Percentiles rank a stretch among this genome's conserved stretches.
Evolutionary conservation across 2,797 vertebrate species (phyloP).

Genomic region (Somateria mollissima): DNA sequence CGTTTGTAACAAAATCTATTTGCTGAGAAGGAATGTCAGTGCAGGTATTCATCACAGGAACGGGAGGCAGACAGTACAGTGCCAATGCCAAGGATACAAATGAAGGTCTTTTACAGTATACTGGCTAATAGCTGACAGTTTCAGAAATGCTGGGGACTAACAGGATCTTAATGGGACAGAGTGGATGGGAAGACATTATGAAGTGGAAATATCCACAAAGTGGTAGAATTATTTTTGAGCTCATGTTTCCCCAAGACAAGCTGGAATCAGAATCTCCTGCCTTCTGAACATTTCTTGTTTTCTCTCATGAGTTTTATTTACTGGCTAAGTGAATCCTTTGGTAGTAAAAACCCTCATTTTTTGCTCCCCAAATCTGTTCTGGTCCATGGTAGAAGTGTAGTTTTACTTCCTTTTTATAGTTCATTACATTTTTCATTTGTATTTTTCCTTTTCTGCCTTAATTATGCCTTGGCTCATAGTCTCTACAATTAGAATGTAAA

Average conservation of each 20-base stretch:
- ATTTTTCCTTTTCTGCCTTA: background rate
- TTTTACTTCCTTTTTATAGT: background rate
- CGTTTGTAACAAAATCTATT: slow-evolving; percentile 59
- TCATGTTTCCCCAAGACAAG: background rate
- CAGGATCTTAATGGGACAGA: background rate
- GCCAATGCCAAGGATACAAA: slow-evolving; percentile 33
- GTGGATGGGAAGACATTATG: background rate
- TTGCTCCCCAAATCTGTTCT: background rate
- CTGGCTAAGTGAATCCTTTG: background rate
- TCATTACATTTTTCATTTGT: background rate
- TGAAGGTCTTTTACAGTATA: slow-evolving; percentile 41
- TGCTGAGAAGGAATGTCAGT: slow-evolving; percentile 27
- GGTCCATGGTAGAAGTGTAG: background rate
- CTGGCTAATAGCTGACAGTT: slow-evolving; percentile 26
- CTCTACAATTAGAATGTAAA: background rate
- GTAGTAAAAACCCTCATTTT: background rate
- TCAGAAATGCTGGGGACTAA: background rate
- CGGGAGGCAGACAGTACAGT: background rate
- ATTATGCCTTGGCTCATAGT: background rate
- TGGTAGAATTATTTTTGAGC: background rate
- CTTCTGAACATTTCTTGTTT: background rate
- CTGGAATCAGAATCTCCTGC: background rate
- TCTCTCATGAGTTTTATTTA: background rate
- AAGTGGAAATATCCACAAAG: background rate
- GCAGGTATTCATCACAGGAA: slow-evolving; percentile 21